Evolutionary conservation across 2,888 invertebrate genomes (phyloP).

Genomic region (Aleiodes alternator): DNA sequence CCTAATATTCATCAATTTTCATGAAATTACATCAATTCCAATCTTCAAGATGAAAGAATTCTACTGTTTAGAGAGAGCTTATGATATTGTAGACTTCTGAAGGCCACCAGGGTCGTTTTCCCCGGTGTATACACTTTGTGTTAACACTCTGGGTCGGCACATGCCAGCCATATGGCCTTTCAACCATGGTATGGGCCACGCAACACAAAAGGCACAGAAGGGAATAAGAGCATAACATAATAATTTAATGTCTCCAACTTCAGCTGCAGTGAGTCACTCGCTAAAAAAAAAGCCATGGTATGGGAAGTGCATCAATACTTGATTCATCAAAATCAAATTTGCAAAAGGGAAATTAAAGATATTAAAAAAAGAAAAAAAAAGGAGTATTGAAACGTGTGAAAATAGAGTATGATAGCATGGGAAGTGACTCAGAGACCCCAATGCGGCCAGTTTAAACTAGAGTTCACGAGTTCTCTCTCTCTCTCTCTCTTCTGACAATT

Average conservation of each 20-base stretch:
- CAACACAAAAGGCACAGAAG: conserved; percentile 3
- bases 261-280: conserved; percentile 15
- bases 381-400: conserved; percentile 21
- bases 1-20: no score
- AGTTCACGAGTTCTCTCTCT: conserved; percentile 21
- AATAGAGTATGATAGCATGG: conserved; percentile 9
- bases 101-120: conserved; percentile 21
- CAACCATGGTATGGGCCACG: neutral
- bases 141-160: conserved; percentile 48
- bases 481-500: conserved; percentile 29
- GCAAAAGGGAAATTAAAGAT: neutral
- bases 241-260: neutral
- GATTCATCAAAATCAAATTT: neutral
- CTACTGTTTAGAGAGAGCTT: no score
- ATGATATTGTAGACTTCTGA: neutral
- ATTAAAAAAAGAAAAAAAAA: neutral
- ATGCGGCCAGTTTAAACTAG: conserved; percentile 42
- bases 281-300: neutral
- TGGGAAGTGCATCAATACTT: neutral
- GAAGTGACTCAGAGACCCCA: conserved; percentile 36
- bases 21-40: no score
- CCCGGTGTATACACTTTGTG: conserved; percentile 15
- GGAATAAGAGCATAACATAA: conserved; percentile 1
- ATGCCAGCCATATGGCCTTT: conserved; percentile 61
- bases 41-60: no score